phyloP scores from a whole-genome alignment of 2,797 vertebrate species.

The Cuculus canorus region DNA sequence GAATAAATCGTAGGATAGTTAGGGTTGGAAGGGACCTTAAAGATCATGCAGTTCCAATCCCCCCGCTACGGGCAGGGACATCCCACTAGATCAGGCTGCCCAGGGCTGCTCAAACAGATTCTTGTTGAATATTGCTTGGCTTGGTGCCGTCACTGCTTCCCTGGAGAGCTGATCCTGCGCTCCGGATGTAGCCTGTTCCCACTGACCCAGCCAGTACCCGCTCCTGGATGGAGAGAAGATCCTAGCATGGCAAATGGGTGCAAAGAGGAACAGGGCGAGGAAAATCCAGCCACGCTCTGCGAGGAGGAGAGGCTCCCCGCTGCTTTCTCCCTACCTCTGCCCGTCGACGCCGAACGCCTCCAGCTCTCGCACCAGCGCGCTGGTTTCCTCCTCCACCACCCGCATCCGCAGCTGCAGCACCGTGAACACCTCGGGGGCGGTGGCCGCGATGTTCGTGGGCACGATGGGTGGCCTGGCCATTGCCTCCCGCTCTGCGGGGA shows the following conservation, averaged over 20 bases:
- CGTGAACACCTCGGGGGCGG: slow-evolving; percentile 70
- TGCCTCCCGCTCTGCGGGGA: not conserved
- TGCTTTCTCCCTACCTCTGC: slow-evolving; percentile 44
- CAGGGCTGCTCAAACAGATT: too few relatives aligned
- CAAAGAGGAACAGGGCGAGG: not conserved
- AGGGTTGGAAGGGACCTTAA: not conserved
- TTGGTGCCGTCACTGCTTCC: too few relatives aligned
- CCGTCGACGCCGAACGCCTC: slow-evolving; percentile 51
- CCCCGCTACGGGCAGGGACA: too few relatives aligned
- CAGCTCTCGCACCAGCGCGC: slow-evolving; percentile 65
- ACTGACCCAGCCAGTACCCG: not conserved
- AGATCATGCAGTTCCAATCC: too few relatives aligned
- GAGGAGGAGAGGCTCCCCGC: not conserved
- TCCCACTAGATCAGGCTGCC: too few relatives aligned
- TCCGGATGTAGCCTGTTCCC: not conserved
- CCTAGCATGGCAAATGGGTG: not conserved
- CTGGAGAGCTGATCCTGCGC: too few relatives aligned
- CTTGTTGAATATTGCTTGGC: too few relatives aligned
- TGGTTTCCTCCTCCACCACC: slow-evolving; percentile 76
- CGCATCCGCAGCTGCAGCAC: slow-evolving; percentile 75
- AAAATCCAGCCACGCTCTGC: not conserved
- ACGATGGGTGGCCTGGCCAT: slow-evolving; percentile 61
- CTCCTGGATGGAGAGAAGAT: not conserved
- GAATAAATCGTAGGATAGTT: too few relatives aligned
- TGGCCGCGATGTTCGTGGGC: slow-evolving; percentile 57